Evolutionary conservation across 23 tunicate genomes (phyloP).

Genomic region (Trididemnum clinides): DNA sequence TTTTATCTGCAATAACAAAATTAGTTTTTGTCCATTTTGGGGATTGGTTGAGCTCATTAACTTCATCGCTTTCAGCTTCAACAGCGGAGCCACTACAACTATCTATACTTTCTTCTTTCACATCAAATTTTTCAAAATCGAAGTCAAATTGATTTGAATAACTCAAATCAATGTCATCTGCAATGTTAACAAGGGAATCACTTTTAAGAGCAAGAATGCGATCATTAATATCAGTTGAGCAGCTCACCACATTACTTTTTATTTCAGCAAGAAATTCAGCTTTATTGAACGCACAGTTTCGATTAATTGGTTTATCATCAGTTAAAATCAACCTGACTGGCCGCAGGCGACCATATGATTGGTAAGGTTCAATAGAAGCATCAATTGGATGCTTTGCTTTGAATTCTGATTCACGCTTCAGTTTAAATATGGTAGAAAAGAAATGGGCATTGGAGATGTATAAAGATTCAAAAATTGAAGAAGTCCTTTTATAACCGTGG

Average conservation of each 20-base stretch:
- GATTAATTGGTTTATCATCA: background rate
- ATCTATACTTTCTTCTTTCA: background rate
- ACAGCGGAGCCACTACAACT: background rate
- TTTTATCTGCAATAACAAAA: constrained; percentile 1
- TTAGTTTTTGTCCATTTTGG: background rate
- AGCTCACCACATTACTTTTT: background rate
- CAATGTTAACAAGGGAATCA: too few relatives aligned
- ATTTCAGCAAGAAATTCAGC: background rate
- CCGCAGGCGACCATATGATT: background rate
- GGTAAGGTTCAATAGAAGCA: background rate
- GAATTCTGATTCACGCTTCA: too few relatives aligned
- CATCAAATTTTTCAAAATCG: background rate
- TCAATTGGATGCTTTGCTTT: too few relatives aligned
- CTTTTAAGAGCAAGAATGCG: too few relatives aligned
- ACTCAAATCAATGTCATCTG: too few relatives aligned
- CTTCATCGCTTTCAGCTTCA: background rate
- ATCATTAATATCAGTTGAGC: background rate
- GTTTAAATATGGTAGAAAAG: too few relatives aligned
- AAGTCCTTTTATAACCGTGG: too few relatives aligned
- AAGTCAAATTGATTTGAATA: too few relatives aligned
- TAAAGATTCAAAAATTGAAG: too few relatives aligned
- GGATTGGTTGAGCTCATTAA: background rate
- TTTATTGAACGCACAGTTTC: background rate
- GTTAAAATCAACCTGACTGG: background rate
- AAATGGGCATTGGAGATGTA: too few relatives aligned